Evolutionary conservation across 2,797 vertebrate genomes (phyloP).

Genomic region (Arnoldichthys spilopterus): DNA sequence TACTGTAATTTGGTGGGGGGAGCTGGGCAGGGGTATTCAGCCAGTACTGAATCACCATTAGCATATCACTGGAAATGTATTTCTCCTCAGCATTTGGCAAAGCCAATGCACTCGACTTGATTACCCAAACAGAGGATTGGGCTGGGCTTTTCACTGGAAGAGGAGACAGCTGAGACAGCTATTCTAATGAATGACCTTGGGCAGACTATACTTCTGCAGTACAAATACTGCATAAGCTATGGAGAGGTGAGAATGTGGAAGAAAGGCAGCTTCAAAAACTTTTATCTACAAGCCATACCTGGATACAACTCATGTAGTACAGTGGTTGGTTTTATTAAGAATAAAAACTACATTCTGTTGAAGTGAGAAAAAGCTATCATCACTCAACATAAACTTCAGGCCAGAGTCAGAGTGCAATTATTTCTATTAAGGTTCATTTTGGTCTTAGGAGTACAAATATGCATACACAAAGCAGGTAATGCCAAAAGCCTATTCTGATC

Average conservation of each 20-base stretch:
- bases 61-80: slow-evolving; percentile 51
- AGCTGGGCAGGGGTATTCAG: slow-evolving; percentile 30
- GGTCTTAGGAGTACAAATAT: neutral
- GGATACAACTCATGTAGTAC: neutral
- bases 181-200: slow-evolving; percentile 45
- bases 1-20: slow-evolving; percentile 44
- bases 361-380: neutral
- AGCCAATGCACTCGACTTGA: slow-evolving; percentile 48
- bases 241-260: neutral
- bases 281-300: neutral
- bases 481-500: too few species aligned
- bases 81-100: slow-evolving; percentile 52
- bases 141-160: slow-evolving; percentile 29
- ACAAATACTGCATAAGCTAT: slow-evolving; percentile 16
- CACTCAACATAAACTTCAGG: neutral
- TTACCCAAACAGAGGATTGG: slow-evolving; percentile 50
- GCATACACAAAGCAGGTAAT: neutral
- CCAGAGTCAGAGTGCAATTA: neutral
- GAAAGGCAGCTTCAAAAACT: neutral
- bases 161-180: slow-evolving; percentile 38
- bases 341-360: too few species aligned
- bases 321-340: neutral
- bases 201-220: slow-evolving; percentile 20
- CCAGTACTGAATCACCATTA: slow-evolving; percentile 49
- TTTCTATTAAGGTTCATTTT: neutral